Base-by-base conservation (phyloP, 1,140 invertebrate species). In the Diachasma alloeum region DNA sequence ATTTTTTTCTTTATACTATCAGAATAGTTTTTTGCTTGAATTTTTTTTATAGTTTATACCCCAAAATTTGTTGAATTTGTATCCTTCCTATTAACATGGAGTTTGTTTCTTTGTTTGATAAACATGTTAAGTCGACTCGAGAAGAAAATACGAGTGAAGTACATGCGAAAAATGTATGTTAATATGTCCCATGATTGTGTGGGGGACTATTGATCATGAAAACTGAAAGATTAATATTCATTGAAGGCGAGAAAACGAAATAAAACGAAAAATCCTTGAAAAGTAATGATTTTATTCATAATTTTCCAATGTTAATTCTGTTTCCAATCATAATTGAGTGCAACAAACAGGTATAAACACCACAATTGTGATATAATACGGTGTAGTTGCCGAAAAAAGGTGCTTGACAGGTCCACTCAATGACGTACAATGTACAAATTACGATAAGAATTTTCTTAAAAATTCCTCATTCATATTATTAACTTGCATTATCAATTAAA, bases 1-100 rank as follows among this genome's bases (percentile, higher is more conserved):
- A 72, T 72, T 39, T 68, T 68, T 77, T 53, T 73, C 44, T 74
- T 42, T 73, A 69, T 5, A 53, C 46, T 71, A 26, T 63, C 59
- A 11, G 10, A 42, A 6, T 42, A 42, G 39, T 42, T 53, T 48
- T 48, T 48, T 53, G 48, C 48, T 53, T n/a, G 31, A 53, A 19
- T 17, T 8, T 53, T 53, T 53, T 53, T 53, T 19, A 53, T 53
- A 53, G 48, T 53, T 53, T 53, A 53, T 53, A 19, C 48, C 1
- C 48, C 48, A n/a, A 53, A 53, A 53, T 17, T 53, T 53, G 15
- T n/a, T 53, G 6, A 19, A 53, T 19, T 53, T 46, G 2, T 53
- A 53, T 53, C 9, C 13, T 53, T 19, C 48, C 48, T 17, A n/a
- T 53, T 53, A 15, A 2, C 48, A 6, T n/a, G 3, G n/a, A 48